Conservation (phyloP, 2,888 invertebrate genomes). For the Aleiodes testaceus region DNA sequence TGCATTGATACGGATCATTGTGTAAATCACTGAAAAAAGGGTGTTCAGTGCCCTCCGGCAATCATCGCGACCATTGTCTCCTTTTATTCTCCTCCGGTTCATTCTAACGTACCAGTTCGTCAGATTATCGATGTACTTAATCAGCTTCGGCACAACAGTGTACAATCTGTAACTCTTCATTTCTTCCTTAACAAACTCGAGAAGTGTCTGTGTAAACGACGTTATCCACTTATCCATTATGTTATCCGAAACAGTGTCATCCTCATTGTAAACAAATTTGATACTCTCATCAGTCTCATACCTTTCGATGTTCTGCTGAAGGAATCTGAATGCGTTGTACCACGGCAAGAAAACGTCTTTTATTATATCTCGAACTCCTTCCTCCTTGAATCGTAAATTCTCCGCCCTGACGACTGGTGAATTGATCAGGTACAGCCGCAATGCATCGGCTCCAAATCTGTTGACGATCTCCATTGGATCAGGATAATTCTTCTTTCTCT, state of each 20-base stretch:
- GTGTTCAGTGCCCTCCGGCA: constrained; percentile 90
- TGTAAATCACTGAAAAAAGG: constrained; percentile 89
- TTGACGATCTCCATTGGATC: constrained; percentile 93
- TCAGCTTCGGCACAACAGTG: constrained; percentile 93
- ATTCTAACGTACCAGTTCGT: constrained; percentile 99
- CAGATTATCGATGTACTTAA: constrained; percentile 97
- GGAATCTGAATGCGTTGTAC: constrained; percentile 94
- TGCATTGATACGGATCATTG: constrained; percentile 94
- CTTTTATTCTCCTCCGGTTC: constrained; percentile 96
- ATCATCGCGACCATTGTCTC: constrained; percentile 87
- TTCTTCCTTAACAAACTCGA: constrained; percentile 91
- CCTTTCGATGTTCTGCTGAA: constrained; percentile 93
- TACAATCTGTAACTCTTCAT: constrained; percentile 96
- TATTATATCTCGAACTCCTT: constrained; percentile 95
- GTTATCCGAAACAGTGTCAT: constrained; percentile 74
- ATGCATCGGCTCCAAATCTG: constrained; percentile 97
- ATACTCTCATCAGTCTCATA: constrained; percentile 81
- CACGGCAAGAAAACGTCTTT: constrained; percentile 99
- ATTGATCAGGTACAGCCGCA: constrained; percentile 96
- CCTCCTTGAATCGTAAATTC: constrained; percentile 96
- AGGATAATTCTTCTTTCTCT: constrained; percentile 98
- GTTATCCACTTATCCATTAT: constrained; percentile 98
- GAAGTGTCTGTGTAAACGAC: constrained; percentile 94
- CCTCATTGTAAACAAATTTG: constrained; percentile 70
- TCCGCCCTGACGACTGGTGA: constrained; percentile 99